These are phyloP conservation scores for Dipodomys stephensi DNA, from an alignment of 2,113 vertebrate genomes.

Conservation along the genomic window DNA sequence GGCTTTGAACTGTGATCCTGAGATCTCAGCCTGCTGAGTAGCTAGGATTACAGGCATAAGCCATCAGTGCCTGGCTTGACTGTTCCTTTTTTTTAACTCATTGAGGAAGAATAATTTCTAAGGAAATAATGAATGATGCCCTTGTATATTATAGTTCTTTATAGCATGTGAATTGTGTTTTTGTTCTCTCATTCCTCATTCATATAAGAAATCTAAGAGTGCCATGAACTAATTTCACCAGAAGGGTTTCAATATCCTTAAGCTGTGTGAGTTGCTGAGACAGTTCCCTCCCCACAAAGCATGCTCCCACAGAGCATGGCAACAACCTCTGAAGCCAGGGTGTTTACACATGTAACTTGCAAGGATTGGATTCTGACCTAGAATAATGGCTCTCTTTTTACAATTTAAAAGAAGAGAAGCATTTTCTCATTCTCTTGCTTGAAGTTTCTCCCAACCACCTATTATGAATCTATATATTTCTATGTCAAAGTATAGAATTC, in stretches of 20 bases:
- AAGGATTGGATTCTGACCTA: not conserved
- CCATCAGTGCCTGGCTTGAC: no score
- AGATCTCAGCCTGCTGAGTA: no score
- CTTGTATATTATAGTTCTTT: conserved; percentile 81
- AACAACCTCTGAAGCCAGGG: not conserved
- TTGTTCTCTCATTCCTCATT: not conserved
- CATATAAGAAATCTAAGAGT: not conserved
- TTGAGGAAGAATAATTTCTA: conserved; percentile 71
- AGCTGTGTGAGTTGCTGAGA: not conserved
- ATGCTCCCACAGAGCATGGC: not conserved
- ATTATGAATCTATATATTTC: not conserved
- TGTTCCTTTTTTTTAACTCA: conserved; percentile 45
- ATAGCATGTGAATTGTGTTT: not conserved
- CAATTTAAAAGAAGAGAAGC: not conserved
- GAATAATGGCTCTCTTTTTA: not conserved
- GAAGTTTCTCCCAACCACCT: not conserved
- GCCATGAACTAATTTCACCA: not conserved
- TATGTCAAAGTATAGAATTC: not conserved
- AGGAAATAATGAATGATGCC: conserved; percentile 82
- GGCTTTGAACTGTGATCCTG: no score
- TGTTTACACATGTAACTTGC: not conserved
- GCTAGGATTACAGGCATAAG: no score
- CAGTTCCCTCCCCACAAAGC: not conserved
- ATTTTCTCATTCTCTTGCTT: not conserved
- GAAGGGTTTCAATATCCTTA: not conserved